phyloP scores from a whole-genome alignment of 2,113 vertebrate genomes.

The Xenopus borealis region DNA sequence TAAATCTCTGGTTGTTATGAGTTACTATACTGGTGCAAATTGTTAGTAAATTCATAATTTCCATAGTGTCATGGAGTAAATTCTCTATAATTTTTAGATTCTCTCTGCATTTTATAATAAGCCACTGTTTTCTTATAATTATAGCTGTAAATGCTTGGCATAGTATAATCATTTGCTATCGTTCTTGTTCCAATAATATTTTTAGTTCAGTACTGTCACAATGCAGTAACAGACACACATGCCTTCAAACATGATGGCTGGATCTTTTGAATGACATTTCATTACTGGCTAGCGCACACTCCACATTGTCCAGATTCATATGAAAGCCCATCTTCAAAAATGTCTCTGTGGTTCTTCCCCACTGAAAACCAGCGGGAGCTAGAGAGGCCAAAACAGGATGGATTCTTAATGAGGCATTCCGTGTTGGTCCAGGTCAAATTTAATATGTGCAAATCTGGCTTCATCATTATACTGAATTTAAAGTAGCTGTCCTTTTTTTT shows the following conservation, averaged over 20 bases:
- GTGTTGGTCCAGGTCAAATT: slow-evolving; percentile 50
- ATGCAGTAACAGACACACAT: neutral
- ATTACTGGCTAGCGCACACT: slow-evolving; percentile 55
- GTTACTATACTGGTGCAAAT: no score
- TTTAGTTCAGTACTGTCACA: no score
- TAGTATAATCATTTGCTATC: no score
- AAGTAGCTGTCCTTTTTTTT: slow-evolving; percentile 28
- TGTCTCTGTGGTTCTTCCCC: slow-evolving; percentile 53
- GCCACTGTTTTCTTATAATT: no score
- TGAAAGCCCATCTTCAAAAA: slow-evolving; percentile 49
- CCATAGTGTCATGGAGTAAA: no score
- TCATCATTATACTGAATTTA: slow-evolving; percentile 30
- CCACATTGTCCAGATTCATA: slow-evolving; percentile 55
- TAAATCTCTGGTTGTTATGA: no score
- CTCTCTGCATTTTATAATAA: no score
- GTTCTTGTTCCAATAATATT: no score
- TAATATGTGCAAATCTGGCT: slow-evolving; percentile 48
- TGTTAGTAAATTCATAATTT: no score
- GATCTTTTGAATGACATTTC: slow-evolving; percentile 56
- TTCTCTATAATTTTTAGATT: no score
- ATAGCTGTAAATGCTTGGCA: no score
- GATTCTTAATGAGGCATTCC: slow-evolving; percentile 55
- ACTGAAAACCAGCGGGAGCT: slow-evolving; percentile 1
- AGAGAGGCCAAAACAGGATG: slow-evolving; percentile 46
- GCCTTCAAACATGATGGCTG: slow-evolving; percentile 34